phyloP scores from a whole-genome alignment of 2,888 invertebrate genomes.

The Drosophila cognata region DNA sequence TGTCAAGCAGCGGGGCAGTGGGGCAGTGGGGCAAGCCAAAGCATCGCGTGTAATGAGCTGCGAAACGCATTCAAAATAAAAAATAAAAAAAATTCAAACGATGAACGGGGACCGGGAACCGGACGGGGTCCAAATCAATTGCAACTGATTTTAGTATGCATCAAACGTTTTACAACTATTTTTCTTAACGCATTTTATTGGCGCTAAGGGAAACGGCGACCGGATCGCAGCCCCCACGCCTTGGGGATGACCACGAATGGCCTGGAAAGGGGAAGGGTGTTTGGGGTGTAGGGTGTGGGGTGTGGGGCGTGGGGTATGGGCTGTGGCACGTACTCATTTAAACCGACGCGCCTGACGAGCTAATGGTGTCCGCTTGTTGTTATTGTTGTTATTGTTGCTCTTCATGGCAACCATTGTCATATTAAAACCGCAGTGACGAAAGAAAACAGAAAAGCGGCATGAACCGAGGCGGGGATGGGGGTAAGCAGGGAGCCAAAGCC shows the following conservation, averaged over 20 bases:
- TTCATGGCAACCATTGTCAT: conserved; percentile 63
- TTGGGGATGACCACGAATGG: conserved; percentile 45
- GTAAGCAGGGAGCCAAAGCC: conserved; percentile 41
- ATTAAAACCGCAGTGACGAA: conserved; percentile 74
- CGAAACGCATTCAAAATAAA: conserved; percentile 59
- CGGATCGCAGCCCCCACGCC: conserved; percentile 27
- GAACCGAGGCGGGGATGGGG: not conserved
- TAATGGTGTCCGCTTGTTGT: conserved; percentile 62
- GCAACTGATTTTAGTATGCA: conserved; percentile 80
- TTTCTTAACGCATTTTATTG: conserved; percentile 80
- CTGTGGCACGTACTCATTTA: conserved; percentile 72
- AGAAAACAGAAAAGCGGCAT: conserved; percentile 31
- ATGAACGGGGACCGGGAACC: not conserved
- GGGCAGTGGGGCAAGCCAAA: not conserved
- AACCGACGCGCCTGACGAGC: conserved; percentile 74
- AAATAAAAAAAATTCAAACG: conserved; percentile 32
- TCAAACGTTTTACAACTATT: conserved; percentile 82
- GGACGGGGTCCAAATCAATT: conserved; percentile 69
- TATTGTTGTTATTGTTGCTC: conserved; percentile 30
- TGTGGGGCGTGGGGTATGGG: conserved; percentile 4
- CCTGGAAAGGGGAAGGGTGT: not conserved
- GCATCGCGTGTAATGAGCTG: conserved; percentile 71
- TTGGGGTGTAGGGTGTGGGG: not conserved
- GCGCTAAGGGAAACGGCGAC: conserved; percentile 64
- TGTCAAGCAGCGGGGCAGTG: conserved; percentile 11